Base-by-base conservation (phyloP, 2,797 vertebrate species). In the Hafferia zeledoni region DNA sequence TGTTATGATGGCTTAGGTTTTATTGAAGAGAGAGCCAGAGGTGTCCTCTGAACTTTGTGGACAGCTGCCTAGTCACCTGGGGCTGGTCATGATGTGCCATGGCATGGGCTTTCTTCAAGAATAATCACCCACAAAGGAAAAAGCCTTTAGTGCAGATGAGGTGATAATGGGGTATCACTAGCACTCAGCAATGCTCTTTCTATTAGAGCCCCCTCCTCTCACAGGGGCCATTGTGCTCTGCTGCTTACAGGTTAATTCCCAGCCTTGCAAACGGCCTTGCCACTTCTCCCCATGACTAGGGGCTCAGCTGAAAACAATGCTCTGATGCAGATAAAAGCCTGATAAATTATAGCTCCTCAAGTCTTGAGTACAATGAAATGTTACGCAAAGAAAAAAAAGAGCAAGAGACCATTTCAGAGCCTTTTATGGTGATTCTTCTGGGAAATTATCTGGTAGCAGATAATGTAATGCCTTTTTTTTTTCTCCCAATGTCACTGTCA, bases 391-490 rank as follows among this genome's bases (percentile, higher is more conserved):
- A 65, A 83, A 43, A 43, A 43, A 90, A 95, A 78, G 57, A 91
- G 35, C 75, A 89, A 64, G 71, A 91, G 71, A 92, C 88, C 30
- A 39, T 83, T 96, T 97, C 74, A 90, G 71, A 91, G 52, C 35
- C 77, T 91, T 94, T 87, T 93, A 43, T 83, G 52, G 50, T 91
- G 92, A 93, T 76, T 96, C 94, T 93, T 90, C 81, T 92, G 93
- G 84, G 89, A 95, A 97, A 96, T 96, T 83, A 96, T 95, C 87
- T 92, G 81, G 50, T 78, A 97, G 69, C 59, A 80, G 90, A 93
- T 95, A 94, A 94, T 92, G 86, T 94, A 93, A 91, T 95, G 27
- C 13, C 11, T 53, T 82, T 79, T 60, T 79, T 59, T 60, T 76
- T 81, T 37, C 30, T 28, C 49, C 60, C 6, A 1, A 35, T 77